Percentiles rank a stretch among this genome's conserved stretches.
phyloP scores from a whole-genome alignment of 1,140 invertebrate species.

The Meloidogyne hapla region DNA sequence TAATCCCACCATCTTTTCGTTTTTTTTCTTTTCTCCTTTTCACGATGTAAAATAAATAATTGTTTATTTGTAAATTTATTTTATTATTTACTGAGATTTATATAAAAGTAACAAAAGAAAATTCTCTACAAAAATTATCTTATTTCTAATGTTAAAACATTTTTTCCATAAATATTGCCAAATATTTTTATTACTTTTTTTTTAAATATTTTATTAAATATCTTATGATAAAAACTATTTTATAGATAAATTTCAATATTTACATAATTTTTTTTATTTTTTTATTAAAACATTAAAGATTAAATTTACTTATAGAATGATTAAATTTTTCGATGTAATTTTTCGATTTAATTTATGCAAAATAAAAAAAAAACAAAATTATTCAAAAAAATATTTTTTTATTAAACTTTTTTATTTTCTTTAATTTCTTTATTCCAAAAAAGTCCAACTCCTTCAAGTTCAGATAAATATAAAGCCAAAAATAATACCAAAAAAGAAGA shows the following conservation, averaged over 20 bases:
- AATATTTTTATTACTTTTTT: too few relatives aligned
- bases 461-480: constrained; percentile 30
- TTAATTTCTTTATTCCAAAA: constrained; percentile 13
- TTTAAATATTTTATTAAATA: background rate
- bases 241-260: background rate
- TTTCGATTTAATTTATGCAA: background rate
- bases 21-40: too few relatives aligned
- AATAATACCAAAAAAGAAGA: constrained; percentile 39
- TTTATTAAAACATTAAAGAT: constrained; percentile 2
- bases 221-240: background rate
- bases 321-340: too few relatives aligned
- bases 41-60: too few relatives aligned
- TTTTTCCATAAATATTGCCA: too few relatives aligned
- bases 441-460: constrained; percentile 31
- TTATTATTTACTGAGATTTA: too few relatives aligned
- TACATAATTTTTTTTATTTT: background rate
- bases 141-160: too few relatives aligned
- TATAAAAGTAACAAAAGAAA: too few relatives aligned
- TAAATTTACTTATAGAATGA: too few relatives aligned
- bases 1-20: too few relatives aligned
- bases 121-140: too few relatives aligned
- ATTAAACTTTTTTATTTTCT: background rate
- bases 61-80: too few relatives aligned
- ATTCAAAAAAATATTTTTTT: background rate
- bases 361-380: background rate